These are phyloP conservation scores for Arctia plantaginis DNA, from an alignment of 2,888 invertebrate genomes.

Conservation along the genomic window DNA sequence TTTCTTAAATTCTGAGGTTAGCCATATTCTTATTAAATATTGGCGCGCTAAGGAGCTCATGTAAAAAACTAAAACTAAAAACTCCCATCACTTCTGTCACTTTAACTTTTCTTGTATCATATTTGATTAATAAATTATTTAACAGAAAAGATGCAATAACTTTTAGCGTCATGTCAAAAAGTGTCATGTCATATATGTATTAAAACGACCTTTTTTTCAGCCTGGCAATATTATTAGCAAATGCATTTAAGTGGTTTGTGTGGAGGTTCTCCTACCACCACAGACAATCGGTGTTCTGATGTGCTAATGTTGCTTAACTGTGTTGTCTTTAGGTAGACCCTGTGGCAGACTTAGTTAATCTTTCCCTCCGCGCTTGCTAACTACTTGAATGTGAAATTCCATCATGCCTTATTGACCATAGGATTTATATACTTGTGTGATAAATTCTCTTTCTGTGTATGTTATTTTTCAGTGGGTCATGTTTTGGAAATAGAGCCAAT, in stretches of 20 bases:
- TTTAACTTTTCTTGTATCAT: too few relatives aligned
- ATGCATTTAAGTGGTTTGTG: background rate
- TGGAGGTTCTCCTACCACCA: background rate
- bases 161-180: too few relatives aligned
- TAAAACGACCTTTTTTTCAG: background rate
- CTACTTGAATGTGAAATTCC: background rate
- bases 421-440: background rate
- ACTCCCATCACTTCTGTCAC: too few relatives aligned
- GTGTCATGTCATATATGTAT: too few relatives aligned
- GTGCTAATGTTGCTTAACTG: background rate
- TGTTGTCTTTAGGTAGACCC: background rate
- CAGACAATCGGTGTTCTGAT: background rate
- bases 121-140: too few relatives aligned
- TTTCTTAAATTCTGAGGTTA: background rate
- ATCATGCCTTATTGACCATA: background rate
- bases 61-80: too few relatives aligned
- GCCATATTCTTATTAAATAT: background rate
- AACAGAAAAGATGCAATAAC: too few relatives aligned
- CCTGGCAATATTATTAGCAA: background rate
- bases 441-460: background rate
- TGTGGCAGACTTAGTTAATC: background rate
- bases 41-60: too few relatives aligned
- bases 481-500: slow-evolving; percentile 89
- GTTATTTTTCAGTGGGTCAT: slow-evolving; percentile 83
- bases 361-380: background rate